A percentile compares a stretch with the other conserved stretches of the same genome.
Conservation (phyloP, 2,888 invertebrate species). For the Perizoma affinitatum region DNA sequence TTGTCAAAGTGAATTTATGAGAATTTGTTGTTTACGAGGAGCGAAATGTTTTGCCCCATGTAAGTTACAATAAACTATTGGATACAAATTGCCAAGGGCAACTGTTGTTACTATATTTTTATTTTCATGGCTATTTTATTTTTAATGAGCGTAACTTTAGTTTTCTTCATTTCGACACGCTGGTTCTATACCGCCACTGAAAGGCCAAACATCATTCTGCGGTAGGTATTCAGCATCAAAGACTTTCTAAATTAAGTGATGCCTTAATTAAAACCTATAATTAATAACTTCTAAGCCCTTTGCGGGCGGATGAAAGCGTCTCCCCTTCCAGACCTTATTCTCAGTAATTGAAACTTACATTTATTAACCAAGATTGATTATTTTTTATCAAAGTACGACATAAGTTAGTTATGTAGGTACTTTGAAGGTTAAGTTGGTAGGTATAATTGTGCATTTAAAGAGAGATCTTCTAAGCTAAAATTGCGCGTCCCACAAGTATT, state of each 20-base stretch:
- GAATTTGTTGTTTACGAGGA: conserved; percentile 48
- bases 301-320: not conserved
- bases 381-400: too few relatives aligned
- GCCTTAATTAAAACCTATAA: not conserved
- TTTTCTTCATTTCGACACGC: too few relatives aligned
- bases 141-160: too few relatives aligned
- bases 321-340: not conserved
- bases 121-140: not conserved
- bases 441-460: too few relatives aligned
- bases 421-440: too few relatives aligned
- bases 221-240: not conserved
- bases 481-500: too few relatives aligned
- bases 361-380: too few relatives aligned
- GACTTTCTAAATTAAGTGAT: not conserved
- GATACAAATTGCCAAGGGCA: not conserved
- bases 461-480: too few relatives aligned
- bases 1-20: conserved; percentile 68
- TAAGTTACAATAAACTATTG: conserved; percentile 20
- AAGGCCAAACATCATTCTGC: not conserved
- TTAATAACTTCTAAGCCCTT: not conserved
- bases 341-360: too few relatives aligned
- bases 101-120: conserved; percentile 4
- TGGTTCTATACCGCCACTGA: too few relatives aligned
- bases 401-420: too few relatives aligned
- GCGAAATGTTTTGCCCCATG: conserved; percentile 17